phyloP scores from a whole-genome alignment of 2,888 invertebrate genomes.

The Halocaridina rubra region DNA sequence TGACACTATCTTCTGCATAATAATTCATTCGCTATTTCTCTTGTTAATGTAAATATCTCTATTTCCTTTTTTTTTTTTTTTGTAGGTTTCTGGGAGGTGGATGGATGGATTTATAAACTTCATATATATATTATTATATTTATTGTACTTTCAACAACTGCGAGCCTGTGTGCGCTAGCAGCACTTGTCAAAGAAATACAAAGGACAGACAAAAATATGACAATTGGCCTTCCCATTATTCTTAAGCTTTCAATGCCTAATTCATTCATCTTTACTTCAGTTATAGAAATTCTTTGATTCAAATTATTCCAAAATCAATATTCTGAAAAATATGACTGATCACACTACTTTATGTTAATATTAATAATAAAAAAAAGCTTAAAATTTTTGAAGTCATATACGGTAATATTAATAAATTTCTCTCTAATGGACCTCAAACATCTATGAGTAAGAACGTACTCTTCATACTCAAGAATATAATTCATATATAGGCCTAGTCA shows the following conservation, averaged over 20 bases:
- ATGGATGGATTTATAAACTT: constrained; percentile 51
- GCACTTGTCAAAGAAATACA: constrained; percentile 32
- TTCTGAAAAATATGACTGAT: not conserved
- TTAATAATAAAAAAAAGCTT: too few relatives aligned
- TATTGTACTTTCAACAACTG: constrained; percentile 48
- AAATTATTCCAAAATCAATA: constrained; percentile 24
- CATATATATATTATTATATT: constrained; percentile 19
- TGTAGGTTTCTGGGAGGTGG: constrained; percentile 42
- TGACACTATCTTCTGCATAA: constrained; percentile 38
- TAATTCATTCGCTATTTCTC: not conserved
- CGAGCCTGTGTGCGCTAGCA: constrained; percentile 37
- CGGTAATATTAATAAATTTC: too few relatives aligned
- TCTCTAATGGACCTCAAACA: too few relatives aligned
- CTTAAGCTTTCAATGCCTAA: not conserved
- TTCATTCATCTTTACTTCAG: constrained; percentile 2
- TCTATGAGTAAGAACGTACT: not conserved
- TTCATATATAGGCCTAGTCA: not conserved
- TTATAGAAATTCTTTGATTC: not conserved
- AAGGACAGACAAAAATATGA: constrained; percentile 47
- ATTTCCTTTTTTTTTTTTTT: constrained; percentile 2
- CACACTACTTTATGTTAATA: not conserved
- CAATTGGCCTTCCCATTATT: constrained; percentile 3
- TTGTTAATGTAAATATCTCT: not conserved
- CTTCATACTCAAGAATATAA: not conserved
- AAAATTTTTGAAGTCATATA: too few relatives aligned